These are phyloP conservation scores for Onychomys arenicola DNA, from an alignment of 2,797 vertebrate species.

Conservation along the genomic window DNA sequence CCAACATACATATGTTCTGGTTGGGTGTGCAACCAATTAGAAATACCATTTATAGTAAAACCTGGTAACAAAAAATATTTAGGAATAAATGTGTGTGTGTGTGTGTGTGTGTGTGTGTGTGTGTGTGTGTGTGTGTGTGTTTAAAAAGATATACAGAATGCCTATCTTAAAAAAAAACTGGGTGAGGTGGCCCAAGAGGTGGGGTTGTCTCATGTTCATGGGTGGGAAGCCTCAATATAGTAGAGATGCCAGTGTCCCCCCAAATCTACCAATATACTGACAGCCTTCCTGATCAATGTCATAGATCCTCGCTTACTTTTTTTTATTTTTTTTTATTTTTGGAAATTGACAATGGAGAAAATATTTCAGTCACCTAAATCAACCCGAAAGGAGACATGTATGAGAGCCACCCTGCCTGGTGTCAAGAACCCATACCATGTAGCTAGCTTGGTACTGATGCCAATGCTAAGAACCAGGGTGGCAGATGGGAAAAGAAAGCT, in stretches of 20 bases:
- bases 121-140: neutral
- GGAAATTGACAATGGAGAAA: neutral
- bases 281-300: neutral
- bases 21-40: neutral
- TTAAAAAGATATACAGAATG: neutral
- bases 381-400: neutral
- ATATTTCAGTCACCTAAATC: neutral
- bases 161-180: neutral
- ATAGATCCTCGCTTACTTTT: neutral
- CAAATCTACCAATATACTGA: neutral
- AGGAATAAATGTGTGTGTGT: neutral
- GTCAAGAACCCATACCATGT: neutral
- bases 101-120: neutral
- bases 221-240: neutral
- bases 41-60: neutral
- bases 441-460: neutral
- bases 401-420: no score
- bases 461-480: neutral
- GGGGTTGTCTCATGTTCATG: fast-evolving
- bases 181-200: neutral
- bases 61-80: neutral
- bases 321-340: neutral
- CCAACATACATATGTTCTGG: neutral
- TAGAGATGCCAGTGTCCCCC: neutral
- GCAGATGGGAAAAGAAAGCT: neutral